These are phyloP conservation scores for Frankliniella fusca DNA, from an alignment of 2,888 invertebrate species.

Conservation along the genomic window DNA sequence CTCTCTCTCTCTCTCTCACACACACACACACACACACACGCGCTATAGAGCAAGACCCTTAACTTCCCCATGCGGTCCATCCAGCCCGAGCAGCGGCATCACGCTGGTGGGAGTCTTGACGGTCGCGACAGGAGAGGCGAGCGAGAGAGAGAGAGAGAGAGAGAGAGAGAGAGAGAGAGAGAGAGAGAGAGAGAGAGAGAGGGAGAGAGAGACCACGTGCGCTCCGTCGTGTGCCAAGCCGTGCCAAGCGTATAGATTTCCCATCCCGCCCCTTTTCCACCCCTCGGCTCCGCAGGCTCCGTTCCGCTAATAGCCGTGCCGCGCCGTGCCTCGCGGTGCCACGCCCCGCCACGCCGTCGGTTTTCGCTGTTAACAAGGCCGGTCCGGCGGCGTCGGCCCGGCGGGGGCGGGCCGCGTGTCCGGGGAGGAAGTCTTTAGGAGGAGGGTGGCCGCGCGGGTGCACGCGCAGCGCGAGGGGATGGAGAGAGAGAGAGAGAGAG, in stretches of 20 bases:
- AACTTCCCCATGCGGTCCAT: neutral
- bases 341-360: neutral
- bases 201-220: neutral
- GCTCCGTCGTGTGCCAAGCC: neutral
- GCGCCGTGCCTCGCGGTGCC: no score
- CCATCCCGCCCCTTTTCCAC: constrained; percentile 6
- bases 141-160: neutral
- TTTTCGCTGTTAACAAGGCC: constrained; percentile 30
- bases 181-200: neutral
- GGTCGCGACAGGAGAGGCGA: neutral
- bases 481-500: no score
- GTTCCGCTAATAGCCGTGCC: neutral
- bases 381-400: constrained; percentile 40
- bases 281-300: no score
- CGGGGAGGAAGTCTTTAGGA: constrained; percentile 28
- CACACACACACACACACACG: neutral
- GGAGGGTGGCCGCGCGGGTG: constrained; percentile 30
- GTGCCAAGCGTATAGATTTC: constrained; percentile 4
- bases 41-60: neutral
- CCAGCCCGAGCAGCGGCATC: neutral
- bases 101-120: constrained; percentile 47
- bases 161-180: neutral
- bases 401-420: constrained; percentile 36
- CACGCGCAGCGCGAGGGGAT: neutral
- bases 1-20: neutral